phyloP scores from a whole-genome alignment of 2,888 invertebrate genomes.

The Drosophila cognata region DNA sequence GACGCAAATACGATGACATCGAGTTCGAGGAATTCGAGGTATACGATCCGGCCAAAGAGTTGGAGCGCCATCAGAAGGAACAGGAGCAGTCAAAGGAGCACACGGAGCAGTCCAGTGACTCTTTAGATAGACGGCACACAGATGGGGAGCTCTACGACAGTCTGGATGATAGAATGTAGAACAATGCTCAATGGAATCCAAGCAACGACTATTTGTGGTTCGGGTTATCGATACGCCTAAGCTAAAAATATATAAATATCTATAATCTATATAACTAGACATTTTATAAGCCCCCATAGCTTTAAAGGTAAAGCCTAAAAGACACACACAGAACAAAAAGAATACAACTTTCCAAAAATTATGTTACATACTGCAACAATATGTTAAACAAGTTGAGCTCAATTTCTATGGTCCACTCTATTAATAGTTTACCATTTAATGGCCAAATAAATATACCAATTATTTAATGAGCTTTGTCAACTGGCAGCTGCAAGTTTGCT shows the following conservation, averaged over 20 bases:
- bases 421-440: constrained; percentile 47
- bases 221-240: constrained; percentile 42
- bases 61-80: constrained; percentile 50
- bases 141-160: constrained; percentile 79
- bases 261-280: constrained; percentile 15
- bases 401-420: constrained; percentile 24
- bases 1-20: constrained; percentile 91
- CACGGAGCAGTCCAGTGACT: not conserved
- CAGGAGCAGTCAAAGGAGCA: constrained; percentile 29
- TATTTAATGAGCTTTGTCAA: constrained; percentile 50
- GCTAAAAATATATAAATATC: constrained; percentile 21
- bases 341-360: constrained; percentile 59
- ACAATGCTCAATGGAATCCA: constrained; percentile 31
- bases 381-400: constrained; percentile 23
- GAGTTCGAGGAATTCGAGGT: constrained; percentile 94
- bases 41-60: constrained; percentile 86
- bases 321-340: not conserved
- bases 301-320: constrained; percentile 68
- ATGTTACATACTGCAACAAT: constrained; percentile 16
- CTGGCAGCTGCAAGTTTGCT: constrained; percentile 19
- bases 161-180: constrained; percentile 81
- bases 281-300: constrained; percentile 38
- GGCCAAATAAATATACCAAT: constrained; percentile 53
- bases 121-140: constrained; percentile 34
- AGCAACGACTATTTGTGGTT: constrained; percentile 54